Percentiles rank a stretch among this genome's conserved stretches.
Conservation (phyloP, 53 echinoderm and acorn worm species). For the Holothuria leucospilota region DNA sequence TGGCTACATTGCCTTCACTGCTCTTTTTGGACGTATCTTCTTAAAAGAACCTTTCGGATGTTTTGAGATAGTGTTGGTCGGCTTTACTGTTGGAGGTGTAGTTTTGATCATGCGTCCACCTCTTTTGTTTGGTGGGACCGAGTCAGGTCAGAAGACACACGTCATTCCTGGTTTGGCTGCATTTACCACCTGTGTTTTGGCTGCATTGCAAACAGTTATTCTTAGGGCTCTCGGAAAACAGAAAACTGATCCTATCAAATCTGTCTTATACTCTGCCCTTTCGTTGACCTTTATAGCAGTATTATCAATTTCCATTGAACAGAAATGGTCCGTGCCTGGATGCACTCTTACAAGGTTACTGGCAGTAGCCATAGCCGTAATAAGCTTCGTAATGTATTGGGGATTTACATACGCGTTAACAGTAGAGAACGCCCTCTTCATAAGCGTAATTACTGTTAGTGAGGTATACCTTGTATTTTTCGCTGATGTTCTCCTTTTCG, state of each 20-base stretch:
- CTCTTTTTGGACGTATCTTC: constrained; percentile 2
- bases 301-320: neutral
- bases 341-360: neutral
- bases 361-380: neutral
- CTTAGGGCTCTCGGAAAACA: neutral
- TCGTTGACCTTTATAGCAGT: neutral
- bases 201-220: neutral
- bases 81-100: neutral
- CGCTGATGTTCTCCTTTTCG: neutral
- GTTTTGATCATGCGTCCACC: constrained; percentile 16
- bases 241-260: neutral
- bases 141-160: neutral
- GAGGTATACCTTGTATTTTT: constrained; percentile 7
- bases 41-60: constrained; percentile 15
- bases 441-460: neutral
- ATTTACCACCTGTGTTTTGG: neutral
- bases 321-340: neutral
- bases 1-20: constrained; percentile 17
- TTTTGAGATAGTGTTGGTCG: neutral
- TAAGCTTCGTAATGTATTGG: neutral
- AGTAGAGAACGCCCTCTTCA: constrained; percentile 4
- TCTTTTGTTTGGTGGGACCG: neutral
- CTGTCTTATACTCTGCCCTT: neutral
- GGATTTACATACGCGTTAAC: neutral
- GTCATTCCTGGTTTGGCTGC: neutral